Evolutionary conservation across 2,888 invertebrate genomes (phyloP).

Genomic region (Chouioia cunea): DNA sequence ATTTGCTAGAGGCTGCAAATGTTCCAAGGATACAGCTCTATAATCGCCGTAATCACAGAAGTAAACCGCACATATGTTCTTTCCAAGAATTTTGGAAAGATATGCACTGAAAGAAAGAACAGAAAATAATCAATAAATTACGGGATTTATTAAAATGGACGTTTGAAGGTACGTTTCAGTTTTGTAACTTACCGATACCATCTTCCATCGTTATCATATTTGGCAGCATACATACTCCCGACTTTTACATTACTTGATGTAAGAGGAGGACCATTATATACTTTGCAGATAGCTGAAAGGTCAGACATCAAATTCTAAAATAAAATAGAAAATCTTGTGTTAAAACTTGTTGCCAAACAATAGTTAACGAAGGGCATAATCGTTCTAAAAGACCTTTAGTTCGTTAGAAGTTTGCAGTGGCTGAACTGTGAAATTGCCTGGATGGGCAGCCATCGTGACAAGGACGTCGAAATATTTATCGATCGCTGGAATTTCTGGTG

Average conservation of each 20-base stretch:
- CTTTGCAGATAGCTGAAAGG: constrained; percentile 75
- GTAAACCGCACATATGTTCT: constrained; percentile 73
- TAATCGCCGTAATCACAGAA: constrained; percentile 78
- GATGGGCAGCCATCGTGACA: constrained; percentile 82
- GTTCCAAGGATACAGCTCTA: constrained; percentile 71
- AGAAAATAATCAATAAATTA: constrained; percentile 10
- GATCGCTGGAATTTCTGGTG: constrained; percentile 68
- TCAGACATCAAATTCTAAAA: constrained; percentile 74
- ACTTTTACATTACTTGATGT: constrained; percentile 65
- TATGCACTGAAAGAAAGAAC: constrained; percentile 66
- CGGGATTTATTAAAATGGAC: neutral
- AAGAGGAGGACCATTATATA: constrained; percentile 70
- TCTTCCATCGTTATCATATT: constrained; percentile 75
- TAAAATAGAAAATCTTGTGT: neutral
- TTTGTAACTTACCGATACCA: constrained; percentile 80
- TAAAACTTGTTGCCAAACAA: constrained; percentile 1
- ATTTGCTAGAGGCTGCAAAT: constrained; percentile 71
- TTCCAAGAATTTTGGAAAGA: constrained; percentile 71
- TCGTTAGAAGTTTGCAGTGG: constrained; percentile 51
- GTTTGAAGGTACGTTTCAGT: constrained; percentile 1
- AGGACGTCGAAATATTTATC: constrained; percentile 79
- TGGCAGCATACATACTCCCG: constrained; percentile 79
- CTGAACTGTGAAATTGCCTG: constrained; percentile 78
- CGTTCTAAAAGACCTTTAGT: constrained; percentile 49
- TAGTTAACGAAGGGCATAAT: neutral